phyloP scores from a whole-genome alignment of 2,113 vertebrate genomes.

The Pseudorectes ferrugineus region DNA sequence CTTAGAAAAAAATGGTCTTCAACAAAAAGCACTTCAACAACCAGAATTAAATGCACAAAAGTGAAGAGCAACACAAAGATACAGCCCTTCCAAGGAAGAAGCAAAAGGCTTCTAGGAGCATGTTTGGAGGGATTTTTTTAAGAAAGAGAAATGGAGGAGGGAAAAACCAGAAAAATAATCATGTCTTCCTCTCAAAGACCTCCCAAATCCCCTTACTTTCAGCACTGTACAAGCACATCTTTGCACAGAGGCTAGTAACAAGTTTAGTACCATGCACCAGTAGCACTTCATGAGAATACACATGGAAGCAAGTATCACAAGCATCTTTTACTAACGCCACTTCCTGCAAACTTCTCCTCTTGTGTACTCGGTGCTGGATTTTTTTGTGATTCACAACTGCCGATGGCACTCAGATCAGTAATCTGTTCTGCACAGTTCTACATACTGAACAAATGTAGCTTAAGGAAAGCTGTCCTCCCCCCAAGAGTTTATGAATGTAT shows the following conservation, averaged over 20 bases:
- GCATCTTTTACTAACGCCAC: background rate
- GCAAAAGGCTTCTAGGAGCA: background rate
- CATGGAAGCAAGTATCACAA: background rate
- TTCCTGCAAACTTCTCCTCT: background rate
- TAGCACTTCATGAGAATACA: background rate
- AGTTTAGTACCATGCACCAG: background rate
- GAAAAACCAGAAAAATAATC: background rate
- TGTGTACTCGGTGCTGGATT: no score
- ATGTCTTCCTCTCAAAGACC: background rate
- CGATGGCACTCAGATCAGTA: background rate
- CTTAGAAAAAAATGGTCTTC: background rate
- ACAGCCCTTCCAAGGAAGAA: background rate
- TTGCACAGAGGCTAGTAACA: background rate
- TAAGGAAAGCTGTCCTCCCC: background rate
- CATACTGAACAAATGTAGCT: background rate
- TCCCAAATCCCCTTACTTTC: background rate
- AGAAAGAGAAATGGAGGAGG: background rate
- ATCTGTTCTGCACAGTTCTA: background rate
- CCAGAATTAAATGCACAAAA: background rate
- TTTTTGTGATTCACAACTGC: background rate
- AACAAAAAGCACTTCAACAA: background rate
- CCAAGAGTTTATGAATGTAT: background rate
- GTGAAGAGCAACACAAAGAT: background rate
- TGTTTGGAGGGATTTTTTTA: rapidly evolving
- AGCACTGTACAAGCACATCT: background rate